Conservation (phyloP, 2,113 vertebrate species). For the Atrichornis clamosus region DNA sequence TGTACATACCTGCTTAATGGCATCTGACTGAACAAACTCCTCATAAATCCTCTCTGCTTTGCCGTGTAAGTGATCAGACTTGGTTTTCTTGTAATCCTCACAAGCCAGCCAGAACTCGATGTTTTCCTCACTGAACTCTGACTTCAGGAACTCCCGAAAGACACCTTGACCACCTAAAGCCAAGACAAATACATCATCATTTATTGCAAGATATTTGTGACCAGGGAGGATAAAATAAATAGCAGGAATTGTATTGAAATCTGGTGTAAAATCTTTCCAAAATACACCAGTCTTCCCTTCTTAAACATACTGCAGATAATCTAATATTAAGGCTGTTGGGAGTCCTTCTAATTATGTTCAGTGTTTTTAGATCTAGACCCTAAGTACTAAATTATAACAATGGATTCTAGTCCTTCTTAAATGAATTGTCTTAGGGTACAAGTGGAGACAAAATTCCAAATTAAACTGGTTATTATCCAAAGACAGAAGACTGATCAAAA, state of each 20-base stretch:
- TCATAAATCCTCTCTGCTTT: conserved; percentile 85
- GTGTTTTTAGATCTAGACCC: neutral
- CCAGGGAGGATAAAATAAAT: neutral
- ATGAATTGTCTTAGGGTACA: neutral
- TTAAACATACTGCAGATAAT: neutral
- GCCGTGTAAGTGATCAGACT: conserved; percentile 66
- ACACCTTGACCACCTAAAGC: conserved; percentile 77
- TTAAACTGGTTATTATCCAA: neutral
- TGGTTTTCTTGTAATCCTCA: conserved; percentile 84
- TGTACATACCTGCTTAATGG: conserved; percentile 82
- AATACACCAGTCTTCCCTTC: neutral
- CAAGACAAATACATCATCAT: neutral
- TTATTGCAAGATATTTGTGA: neutral
- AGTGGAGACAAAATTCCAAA: neutral
- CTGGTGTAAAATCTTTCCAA: neutral
- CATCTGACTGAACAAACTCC: conserved; percentile 83
- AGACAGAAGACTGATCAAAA: neutral
- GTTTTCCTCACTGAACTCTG: conserved; percentile 93
- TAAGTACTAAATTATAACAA: neutral
- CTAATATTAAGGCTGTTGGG: neutral
- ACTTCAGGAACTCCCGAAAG: conserved; percentile 85
- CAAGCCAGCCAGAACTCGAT: conserved; percentile 93
- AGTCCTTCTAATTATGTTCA: neutral
- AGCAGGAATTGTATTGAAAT: neutral
- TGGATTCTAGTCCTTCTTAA: neutral